A percentile compares a stretch with the other conserved stretches of the same genome.
These are phyloP conservation scores for Hiodon tergisus DNA, from an alignment of 2,113 vertebrate species.

Conservation along the genomic window DNA sequence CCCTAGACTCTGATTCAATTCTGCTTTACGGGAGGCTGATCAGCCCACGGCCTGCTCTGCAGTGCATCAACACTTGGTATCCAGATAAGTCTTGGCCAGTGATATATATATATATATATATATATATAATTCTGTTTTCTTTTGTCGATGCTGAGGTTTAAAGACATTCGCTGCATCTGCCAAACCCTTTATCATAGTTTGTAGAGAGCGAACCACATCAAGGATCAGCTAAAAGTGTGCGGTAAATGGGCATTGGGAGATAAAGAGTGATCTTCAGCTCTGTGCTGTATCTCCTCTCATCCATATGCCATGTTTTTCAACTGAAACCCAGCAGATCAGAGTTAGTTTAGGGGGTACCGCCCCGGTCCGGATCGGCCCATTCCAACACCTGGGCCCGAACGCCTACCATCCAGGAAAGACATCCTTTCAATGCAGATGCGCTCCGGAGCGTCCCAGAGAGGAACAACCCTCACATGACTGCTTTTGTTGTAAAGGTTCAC, in stretches of 20 bases:
- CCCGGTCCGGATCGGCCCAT: constrained; percentile 49
- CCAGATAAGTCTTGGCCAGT: constrained; percentile 64
- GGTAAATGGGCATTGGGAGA: background rate
- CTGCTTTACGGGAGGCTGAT: constrained; percentile 52
- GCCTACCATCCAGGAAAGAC: constrained; percentile 56
- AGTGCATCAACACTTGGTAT: constrained; percentile 53
- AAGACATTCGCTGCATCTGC: constrained; percentile 58
- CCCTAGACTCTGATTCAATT: constrained; percentile 56
- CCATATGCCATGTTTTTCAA: no score
- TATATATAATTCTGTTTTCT: constrained; percentile 48
- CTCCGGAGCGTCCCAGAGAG: constrained; percentile 36
- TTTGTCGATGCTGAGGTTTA: constrained; percentile 46
- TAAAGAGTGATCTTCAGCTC: no score
- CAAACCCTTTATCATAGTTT: constrained; percentile 51
- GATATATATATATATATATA: constrained; percentile 38
- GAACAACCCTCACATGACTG: background rate
- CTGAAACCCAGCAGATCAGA: no score
- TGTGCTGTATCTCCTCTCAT: no score
- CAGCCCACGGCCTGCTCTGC: constrained; percentile 47
- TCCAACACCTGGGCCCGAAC: constrained; percentile 63
- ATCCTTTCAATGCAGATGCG: constrained; percentile 41
- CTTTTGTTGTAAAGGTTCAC: constrained; percentile 23
- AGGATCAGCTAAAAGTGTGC: constrained; percentile 51
- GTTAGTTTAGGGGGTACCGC: no score
- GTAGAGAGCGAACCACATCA: constrained; percentile 47